Evolutionary conservation across 2,797 vertebrate species (phyloP).

Genomic region (Triplophysa bombifrons): DNA sequence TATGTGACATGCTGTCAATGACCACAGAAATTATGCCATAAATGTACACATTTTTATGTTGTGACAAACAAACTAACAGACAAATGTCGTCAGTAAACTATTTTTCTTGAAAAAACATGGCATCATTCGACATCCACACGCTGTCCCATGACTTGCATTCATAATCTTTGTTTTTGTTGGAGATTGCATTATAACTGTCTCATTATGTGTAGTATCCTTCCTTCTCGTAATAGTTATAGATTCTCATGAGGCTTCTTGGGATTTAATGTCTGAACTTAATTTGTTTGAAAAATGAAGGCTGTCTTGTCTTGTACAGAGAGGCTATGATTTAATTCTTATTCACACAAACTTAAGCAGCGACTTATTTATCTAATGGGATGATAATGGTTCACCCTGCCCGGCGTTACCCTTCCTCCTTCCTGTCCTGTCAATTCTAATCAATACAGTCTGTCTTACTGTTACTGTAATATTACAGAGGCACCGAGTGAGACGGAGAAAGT

Average conservation of each 20-base stretch:
- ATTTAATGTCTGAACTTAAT: not conserved
- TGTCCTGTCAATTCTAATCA: constrained; percentile 33
- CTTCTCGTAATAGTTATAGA: not conserved
- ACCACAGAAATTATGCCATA: not conserved
- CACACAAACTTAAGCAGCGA: constrained; percentile 17
- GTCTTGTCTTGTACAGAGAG: constrained; percentile 14
- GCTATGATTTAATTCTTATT: constrained; percentile 52
- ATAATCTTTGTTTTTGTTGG: not conserved
- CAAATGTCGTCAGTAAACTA: no score
- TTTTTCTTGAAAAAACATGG: no score
- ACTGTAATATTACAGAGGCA: not conserved
- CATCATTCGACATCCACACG: not conserved
- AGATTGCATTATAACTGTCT: not conserved
- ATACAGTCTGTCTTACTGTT: constrained; percentile 12
- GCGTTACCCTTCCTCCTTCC: constrained; percentile 4
- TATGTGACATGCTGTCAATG: not conserved
- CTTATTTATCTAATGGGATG: constrained; percentile 53
- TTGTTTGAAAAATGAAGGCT: constrained; percentile 12
- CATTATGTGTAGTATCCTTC: not conserved
- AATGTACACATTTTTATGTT: not conserved
- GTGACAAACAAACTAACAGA: not conserved
- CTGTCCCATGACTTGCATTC: constrained; percentile 42
- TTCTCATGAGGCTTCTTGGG: not conserved
- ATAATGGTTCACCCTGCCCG: constrained; percentile 20
- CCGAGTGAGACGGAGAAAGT: not conserved